These are phyloP conservation scores for Molorchus minor DNA, from an alignment of 2,888 invertebrate species.

Conservation along the genomic window DNA sequence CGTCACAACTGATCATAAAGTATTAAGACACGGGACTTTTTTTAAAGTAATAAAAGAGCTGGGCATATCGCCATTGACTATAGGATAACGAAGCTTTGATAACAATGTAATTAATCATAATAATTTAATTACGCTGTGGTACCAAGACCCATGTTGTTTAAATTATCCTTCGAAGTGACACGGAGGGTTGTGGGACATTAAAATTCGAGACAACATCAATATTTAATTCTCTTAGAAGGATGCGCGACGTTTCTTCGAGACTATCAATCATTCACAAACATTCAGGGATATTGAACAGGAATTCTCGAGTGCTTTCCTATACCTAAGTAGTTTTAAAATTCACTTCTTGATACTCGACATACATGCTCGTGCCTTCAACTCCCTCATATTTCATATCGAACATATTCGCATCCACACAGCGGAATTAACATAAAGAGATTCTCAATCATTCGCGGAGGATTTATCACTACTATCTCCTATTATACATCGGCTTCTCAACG, in stretches of 20 bases:
- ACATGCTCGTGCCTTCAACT: slow-evolving; percentile 32
- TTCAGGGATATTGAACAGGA: slow-evolving; percentile 50
- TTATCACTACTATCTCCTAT: slow-evolving; percentile 17
- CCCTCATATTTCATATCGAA: slow-evolving; percentile 26
- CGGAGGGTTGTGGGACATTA: slow-evolving; percentile 40
- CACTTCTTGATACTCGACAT: slow-evolving; percentile 43
- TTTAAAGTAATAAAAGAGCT: no score
- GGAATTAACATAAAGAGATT: slow-evolving; percentile 35
- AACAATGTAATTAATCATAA: no score
- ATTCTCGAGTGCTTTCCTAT: slow-evolving; percentile 44
- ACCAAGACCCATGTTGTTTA: slow-evolving; percentile 17
- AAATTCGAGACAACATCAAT: slow-evolving; percentile 53
- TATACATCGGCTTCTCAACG: background rate
- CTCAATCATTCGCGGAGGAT: slow-evolving; percentile 27
- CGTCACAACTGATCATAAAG: no score
- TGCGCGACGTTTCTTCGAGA: slow-evolving; percentile 53
- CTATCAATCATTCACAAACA: slow-evolving; percentile 60
- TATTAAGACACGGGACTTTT: no score
- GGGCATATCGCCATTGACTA: no score
- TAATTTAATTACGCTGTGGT: slow-evolving; percentile 17
- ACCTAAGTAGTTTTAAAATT: slow-evolving; percentile 50
- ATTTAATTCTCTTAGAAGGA: slow-evolving; percentile 51
- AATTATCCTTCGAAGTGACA: slow-evolving; percentile 20
- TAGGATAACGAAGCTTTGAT: no score
- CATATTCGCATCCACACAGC: slow-evolving; percentile 28